Evolutionary conservation across 1,140 invertebrate species (phyloP).

Genomic region (Calycopis cecrops): DNA sequence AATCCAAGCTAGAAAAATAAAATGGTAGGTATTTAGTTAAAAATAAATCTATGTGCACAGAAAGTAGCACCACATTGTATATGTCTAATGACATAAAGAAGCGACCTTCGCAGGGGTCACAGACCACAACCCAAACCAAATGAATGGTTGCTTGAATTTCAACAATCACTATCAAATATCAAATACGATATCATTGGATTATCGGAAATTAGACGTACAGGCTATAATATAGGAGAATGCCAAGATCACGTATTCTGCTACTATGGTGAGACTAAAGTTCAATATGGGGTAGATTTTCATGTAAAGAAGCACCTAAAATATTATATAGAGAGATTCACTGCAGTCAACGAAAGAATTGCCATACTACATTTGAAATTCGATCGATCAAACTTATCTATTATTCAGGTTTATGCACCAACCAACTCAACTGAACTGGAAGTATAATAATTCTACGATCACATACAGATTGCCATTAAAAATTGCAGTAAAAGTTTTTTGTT

Average conservation of each 20-base stretch:
- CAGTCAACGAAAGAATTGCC: too few relatives aligned
- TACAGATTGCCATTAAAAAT: too few relatives aligned
- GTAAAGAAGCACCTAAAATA: background rate
- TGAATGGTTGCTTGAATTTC: background rate
- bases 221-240: background rate
- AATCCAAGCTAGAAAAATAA: too few relatives aligned
- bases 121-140: background rate
- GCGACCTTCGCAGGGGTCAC: background rate
- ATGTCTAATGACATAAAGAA: too few relatives aligned
- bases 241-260: background rate
- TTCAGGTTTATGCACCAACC: constrained; percentile 1
- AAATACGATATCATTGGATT: too few relatives aligned
- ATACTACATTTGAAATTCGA: background rate
- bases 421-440: background rate
- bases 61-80: too few relatives aligned
- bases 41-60: too few relatives aligned
- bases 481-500: background rate
- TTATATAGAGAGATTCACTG: background rate
- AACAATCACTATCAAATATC: too few relatives aligned
- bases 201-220: too few relatives aligned
- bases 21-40: too few relatives aligned
- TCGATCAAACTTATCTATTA: background rate
- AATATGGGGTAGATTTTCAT: background rate
- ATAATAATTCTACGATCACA: too few relatives aligned
- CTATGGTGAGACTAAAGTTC: too few relatives aligned